phyloP scores from a whole-genome alignment of 53 echinoderm and acorn worm species.

The Paelopatides confundens region DNA sequence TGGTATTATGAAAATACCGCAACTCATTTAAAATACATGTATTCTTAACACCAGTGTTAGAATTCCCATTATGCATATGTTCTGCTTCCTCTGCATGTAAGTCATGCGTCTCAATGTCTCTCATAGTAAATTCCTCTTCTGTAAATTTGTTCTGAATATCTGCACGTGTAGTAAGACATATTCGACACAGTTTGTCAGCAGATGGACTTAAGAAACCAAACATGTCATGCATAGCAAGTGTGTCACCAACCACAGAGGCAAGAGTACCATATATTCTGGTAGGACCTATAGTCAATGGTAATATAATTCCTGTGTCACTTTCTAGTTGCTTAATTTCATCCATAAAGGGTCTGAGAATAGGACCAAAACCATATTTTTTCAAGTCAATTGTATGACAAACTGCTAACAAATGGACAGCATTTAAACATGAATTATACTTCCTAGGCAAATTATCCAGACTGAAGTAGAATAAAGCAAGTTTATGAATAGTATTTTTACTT shows the following conservation, averaged over 20 bases:
- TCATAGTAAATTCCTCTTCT: slow-evolving; percentile 69
- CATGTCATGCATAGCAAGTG: slow-evolving; percentile 70
- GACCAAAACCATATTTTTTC: slow-evolving; percentile 70
- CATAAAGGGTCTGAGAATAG: slow-evolving; percentile 54
- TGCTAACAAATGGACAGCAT: slow-evolving; percentile 55
- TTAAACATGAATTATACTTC: slow-evolving; percentile 52
- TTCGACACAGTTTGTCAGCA: slow-evolving; percentile 66
- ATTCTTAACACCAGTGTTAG: slow-evolving; percentile 49
- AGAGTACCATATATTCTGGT: slow-evolving; percentile 53
- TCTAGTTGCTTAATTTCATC: slow-evolving; percentile 66
- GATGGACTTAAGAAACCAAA: slow-evolving; percentile 75
- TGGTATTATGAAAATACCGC: slow-evolving; percentile 59
- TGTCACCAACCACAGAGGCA: slow-evolving; percentile 59
- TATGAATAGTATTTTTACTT: slow-evolving; percentile 59
- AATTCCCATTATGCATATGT: slow-evolving; percentile 37
- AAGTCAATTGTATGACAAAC: slow-evolving; percentile 49
- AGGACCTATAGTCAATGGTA: not conserved
- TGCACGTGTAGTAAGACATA: slow-evolving; percentile 52
- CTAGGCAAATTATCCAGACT: slow-evolving; percentile 65
- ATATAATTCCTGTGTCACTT: slow-evolving; percentile 41
- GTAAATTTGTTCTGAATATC: slow-evolving; percentile 50
- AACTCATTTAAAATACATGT: slow-evolving; percentile 50
- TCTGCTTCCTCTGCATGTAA: slow-evolving; percentile 34
- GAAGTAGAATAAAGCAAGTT: slow-evolving; percentile 60
- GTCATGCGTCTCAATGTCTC: slow-evolving; percentile 63